Evolutionary conservation across 1,140 invertebrate genomes (phyloP).

Genomic region (Heliconius melpomene): DNA sequence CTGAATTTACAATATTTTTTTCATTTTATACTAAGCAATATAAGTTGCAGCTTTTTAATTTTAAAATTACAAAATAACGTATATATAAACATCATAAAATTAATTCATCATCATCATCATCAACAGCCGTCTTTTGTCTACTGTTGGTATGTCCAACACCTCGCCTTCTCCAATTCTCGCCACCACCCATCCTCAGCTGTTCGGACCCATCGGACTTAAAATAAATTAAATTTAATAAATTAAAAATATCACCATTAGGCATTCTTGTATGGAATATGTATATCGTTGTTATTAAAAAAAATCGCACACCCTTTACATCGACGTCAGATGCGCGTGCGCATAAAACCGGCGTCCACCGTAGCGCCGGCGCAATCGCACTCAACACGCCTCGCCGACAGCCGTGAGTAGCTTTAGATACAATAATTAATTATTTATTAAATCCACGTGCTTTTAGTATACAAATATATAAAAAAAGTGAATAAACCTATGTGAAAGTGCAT

Average conservation of each 20-base stretch:
- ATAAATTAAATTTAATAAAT: not conserved
- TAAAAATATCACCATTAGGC: too few relatives aligned
- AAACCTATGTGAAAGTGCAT: constrained; percentile 1
- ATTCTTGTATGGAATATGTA: not conserved
- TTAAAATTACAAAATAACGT: too few relatives aligned
- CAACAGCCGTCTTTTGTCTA: too few relatives aligned
- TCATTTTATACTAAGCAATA: too few relatives aligned
- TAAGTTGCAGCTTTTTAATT: too few relatives aligned
- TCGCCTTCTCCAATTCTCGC: too few relatives aligned
- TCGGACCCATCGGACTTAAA: too few relatives aligned
- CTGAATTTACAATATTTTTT: too few relatives aligned
- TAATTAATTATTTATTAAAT: constrained; percentile 8
- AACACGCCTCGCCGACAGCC: constrained; percentile 49
- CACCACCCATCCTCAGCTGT: too few relatives aligned
- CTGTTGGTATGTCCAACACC: too few relatives aligned
- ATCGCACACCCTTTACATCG: constrained; percentile 56
- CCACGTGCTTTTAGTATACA: not conserved
- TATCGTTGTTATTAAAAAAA: not conserved
- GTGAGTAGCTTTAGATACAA: constrained; percentile 55
- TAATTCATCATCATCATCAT: not conserved
- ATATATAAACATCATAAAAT: not conserved
- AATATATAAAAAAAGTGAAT: not conserved
- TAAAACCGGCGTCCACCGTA: constrained; percentile 56
- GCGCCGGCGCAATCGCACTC: constrained; percentile 57
- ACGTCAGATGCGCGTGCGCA: constrained; percentile 55